These are phyloP conservation scores for Temnothorax rugatulus DNA, from an alignment of 2,888 invertebrate species.

Conservation along the genomic window DNA sequence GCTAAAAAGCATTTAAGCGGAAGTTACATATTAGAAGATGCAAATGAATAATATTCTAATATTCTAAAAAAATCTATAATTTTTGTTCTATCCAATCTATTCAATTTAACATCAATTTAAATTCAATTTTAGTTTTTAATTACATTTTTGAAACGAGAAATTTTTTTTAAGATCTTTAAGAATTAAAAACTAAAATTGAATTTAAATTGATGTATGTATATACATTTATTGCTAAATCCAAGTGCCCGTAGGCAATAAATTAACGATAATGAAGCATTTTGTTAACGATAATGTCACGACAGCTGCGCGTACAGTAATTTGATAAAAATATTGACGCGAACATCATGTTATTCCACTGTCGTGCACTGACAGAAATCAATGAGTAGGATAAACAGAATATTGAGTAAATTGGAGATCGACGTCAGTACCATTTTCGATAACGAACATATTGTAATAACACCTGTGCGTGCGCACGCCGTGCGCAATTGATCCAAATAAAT, in stretches of 20 bases:
- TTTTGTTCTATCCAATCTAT: not conserved
- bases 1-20: not conserved
- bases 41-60: not conserved
- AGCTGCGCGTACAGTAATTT: slow-evolving; percentile 17
- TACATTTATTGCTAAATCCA: not conserved
- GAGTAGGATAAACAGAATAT: slow-evolving; percentile 39
- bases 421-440: slow-evolving; percentile 37
- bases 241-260: slow-evolving; percentile 31
- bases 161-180: not conserved
- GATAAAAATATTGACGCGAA: slow-evolving; percentile 26
- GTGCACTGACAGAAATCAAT: slow-evolving; percentile 33
- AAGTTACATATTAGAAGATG: not conserved
- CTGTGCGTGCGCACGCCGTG: slow-evolving; percentile 12
- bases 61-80: not conserved
- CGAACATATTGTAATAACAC: slow-evolving; percentile 46
- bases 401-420: slow-evolving; percentile 41
- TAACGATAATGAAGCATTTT: slow-evolving; percentile 39
- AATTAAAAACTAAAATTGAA: not conserved
- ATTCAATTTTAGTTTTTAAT: not conserved
- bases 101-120: not conserved
- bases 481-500: slow-evolving; percentile 19
- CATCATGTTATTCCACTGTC: slow-evolving; percentile 19
- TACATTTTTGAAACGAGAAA: not conserved
- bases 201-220: not conserved
- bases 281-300: slow-evolving; percentile 47